Evolutionary conservation across 30 jellyfish, hydroid and myxozoan genomes (phyloP).

Genomic region (Aurelia sp.): DNA sequence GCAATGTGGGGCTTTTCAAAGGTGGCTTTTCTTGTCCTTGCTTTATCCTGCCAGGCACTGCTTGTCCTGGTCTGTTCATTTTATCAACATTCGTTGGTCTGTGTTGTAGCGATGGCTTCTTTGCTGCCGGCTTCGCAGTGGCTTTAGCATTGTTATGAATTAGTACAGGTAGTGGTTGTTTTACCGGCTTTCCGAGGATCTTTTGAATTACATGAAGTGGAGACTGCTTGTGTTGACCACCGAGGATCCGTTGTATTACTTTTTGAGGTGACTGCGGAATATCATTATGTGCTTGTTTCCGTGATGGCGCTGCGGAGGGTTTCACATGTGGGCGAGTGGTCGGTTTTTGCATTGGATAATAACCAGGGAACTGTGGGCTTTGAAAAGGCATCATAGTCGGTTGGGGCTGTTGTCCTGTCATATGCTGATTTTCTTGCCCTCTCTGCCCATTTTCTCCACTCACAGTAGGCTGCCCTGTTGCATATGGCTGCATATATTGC

Average conservation of each 20-base stretch:
- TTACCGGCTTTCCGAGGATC: not conserved
- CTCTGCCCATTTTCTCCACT: not conserved
- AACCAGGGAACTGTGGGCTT: constrained; percentile 1
- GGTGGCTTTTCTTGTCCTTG: not conserved
- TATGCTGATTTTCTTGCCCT: not conserved
- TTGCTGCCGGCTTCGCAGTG: not conserved
- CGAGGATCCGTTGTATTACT: constrained; percentile 36
- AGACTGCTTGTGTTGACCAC: constrained; percentile 17
- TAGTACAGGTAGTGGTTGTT: constrained; percentile 1
- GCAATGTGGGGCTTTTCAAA: constrained; percentile 8
- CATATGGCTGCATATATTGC: not conserved
- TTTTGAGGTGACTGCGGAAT: constrained; percentile 42
- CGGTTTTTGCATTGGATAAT: constrained; percentile 40
- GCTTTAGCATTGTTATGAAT: not conserved
- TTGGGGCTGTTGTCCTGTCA: not conserved
- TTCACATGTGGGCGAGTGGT: not conserved
- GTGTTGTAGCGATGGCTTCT: not conserved
- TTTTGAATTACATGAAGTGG: constrained; percentile 27
- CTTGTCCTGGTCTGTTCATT: not conserved
- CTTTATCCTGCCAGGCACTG: not conserved
- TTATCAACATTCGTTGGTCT: not conserved
- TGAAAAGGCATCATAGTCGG: constrained; percentile 23
- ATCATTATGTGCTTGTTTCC: not conserved
- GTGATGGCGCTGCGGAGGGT: constrained; percentile 24
- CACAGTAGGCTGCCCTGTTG: not conserved